These are phyloP conservation scores for Hyperoplus immaculatus DNA, from an alignment of 2,797 vertebrate genomes.

Conservation along the genomic window DNA sequence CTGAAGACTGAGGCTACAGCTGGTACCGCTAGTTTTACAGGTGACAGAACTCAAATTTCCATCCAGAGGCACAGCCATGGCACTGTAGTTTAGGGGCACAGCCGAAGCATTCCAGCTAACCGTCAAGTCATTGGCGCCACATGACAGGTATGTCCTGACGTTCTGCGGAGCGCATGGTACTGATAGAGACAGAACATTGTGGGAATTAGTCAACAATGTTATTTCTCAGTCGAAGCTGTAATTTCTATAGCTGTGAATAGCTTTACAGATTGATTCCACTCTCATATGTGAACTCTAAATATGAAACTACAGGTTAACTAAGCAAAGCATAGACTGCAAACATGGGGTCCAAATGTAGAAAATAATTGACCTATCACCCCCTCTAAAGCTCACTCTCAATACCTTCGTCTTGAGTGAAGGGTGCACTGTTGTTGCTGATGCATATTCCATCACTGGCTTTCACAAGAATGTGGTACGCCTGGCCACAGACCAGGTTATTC, in stretches of 20 bases:
- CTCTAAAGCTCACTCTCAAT: conserved; percentile 19
- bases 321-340: too few relatives aligned
- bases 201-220: background rate
- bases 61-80: conserved; percentile 33
- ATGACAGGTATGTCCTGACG: conserved; percentile 58
- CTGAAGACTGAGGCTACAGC: conserved; percentile 74
- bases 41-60: conserved; percentile 30
- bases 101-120: conserved; percentile 73
- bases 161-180: conserved; percentile 76
- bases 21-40: conserved; percentile 58
- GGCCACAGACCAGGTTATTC: conserved; percentile 72
- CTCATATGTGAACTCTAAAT: background rate
- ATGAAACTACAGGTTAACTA: background rate
- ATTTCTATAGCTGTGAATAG: background rate
- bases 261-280: too few relatives aligned
- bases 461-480: conserved; percentile 68
- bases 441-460: conserved; percentile 74
- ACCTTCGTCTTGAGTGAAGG: conserved; percentile 76
- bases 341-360: too few relatives aligned
- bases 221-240: background rate
- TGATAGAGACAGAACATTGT: conserved; percentile 42
- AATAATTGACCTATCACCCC: too few relatives aligned
- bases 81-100: conserved; percentile 68
- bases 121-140: conserved; percentile 58
- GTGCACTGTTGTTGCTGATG: conserved; percentile 65